phyloP scores from a whole-genome alignment of 2,797 vertebrate species.

The Rhinogobio ventralis region DNA sequence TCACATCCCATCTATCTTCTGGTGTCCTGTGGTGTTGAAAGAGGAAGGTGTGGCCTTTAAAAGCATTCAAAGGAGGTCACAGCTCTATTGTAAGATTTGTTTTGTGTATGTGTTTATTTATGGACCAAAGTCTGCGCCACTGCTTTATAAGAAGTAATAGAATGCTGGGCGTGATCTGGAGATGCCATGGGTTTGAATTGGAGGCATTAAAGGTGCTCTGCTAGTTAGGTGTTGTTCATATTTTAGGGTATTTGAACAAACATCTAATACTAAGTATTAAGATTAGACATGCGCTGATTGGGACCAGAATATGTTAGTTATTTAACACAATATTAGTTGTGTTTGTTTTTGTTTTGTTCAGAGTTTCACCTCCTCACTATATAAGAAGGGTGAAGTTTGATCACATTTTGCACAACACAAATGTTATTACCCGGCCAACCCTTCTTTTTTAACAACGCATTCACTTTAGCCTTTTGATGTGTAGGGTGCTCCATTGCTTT shows the following conservation, averaged over 20 bases:
- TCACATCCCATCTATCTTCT: neutral
- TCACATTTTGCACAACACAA: too few species aligned
- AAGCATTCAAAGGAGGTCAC: neutral
- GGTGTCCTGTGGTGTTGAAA: constrained; percentile 16
- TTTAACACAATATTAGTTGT: too few species aligned
- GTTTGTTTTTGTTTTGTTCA: too few species aligned
- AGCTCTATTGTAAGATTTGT: constrained; percentile 14
- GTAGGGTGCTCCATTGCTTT: too few species aligned
- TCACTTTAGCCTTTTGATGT: too few species aligned
- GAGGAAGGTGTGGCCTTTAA: constrained; percentile 18
- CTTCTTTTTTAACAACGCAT: too few species aligned
- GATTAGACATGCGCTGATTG: neutral
- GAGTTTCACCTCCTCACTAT: too few species aligned
- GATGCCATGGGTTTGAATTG: neutral
- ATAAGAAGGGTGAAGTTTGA: too few species aligned
- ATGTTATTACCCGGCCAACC: too few species aligned
- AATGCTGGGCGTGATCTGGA: neutral
- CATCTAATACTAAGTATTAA: neutral
- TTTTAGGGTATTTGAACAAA: neutral
- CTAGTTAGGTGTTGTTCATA: neutral
- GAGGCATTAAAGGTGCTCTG: neutral
- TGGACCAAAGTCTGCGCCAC: neutral
- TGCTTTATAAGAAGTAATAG: neutral
- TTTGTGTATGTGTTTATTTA: constrained; percentile 4
- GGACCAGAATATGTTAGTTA: neutral